Percentiles rank a stretch among this genome's conserved stretches.
Conservation (phyloP, 2,888 invertebrate genomes). For the Tetrapedia diversipes region DNA sequence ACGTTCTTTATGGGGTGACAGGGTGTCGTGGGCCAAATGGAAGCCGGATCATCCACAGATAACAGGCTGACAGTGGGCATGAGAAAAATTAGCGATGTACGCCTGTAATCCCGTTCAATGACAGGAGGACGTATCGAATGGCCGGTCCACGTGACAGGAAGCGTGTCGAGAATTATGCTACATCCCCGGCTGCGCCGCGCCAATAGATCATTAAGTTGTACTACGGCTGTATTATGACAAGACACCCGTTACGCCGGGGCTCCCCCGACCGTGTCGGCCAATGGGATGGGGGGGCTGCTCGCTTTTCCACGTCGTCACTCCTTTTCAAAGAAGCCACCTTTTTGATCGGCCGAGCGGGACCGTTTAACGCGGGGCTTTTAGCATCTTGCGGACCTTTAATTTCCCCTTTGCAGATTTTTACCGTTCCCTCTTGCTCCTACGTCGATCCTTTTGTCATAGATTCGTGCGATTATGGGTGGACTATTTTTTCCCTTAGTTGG, state of each 20-base stretch:
- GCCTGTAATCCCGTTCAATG: slow-evolving; percentile 75
- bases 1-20: slow-evolving; percentile 64
- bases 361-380: slow-evolving; percentile 43
- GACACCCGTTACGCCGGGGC: slow-evolving; percentile 65
- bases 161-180: slow-evolving; percentile 79
- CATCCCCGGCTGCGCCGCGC: slow-evolving; percentile 74
- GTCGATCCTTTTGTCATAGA: background rate
- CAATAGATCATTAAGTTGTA: slow-evolving; percentile 80
- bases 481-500: background rate
- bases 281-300: slow-evolving; percentile 25
- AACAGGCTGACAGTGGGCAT: slow-evolving; percentile 70
- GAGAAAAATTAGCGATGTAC: slow-evolving; percentile 79
- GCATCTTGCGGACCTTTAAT: slow-evolving; percentile 44
- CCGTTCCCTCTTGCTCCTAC: slow-evolving; percentile 1
- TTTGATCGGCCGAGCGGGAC: slow-evolving; percentile 39
- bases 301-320: slow-evolving; percentile 62
- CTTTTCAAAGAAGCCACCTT: slow-evolving; percentile 53
- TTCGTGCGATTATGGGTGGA: background rate
- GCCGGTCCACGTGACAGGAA: slow-evolving; percentile 78
- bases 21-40: slow-evolving; percentile 59
- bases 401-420: slow-evolving; percentile 46
- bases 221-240: slow-evolving; percentile 80
- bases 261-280: slow-evolving; percentile 13
- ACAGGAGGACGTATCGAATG: slow-evolving; percentile 72
- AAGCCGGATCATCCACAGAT: slow-evolving; percentile 70